These are phyloP conservation scores for Scomber japonicus DNA, from an alignment of 2,113 vertebrate species.

Conservation along the genomic window DNA sequence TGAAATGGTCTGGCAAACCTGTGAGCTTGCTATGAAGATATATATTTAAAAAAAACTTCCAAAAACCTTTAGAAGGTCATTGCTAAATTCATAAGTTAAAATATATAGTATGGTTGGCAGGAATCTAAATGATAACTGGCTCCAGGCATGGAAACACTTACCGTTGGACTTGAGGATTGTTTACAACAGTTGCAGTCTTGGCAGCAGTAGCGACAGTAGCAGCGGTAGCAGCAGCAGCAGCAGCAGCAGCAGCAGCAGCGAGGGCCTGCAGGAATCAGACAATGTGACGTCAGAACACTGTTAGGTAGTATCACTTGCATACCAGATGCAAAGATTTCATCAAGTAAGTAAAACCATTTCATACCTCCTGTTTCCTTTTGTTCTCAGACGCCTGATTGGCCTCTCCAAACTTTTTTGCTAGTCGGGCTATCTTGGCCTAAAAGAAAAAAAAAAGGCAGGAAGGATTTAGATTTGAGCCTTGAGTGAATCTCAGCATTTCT, in stretches of 20 bases:
- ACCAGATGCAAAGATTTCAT: not conserved
- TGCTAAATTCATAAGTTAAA: not conserved
- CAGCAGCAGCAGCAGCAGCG: conserved; percentile 42
- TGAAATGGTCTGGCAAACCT: conserved; percentile 11
- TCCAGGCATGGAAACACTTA: conserved; percentile 53
- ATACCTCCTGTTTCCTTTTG: conserved; percentile 93
- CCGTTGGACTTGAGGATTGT: conserved; percentile 73
- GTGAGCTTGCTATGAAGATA: conserved; percentile 26
- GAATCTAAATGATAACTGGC: not conserved
- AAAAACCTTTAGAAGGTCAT: conserved; percentile 1
- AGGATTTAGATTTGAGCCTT: not conserved
- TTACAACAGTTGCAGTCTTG: conserved; percentile 63
- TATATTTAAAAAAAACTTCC: not conserved
- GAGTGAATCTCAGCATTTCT: not conserved
- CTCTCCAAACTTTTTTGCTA: conserved; percentile 96
- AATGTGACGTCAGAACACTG: conserved; percentile 8
- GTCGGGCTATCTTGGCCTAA: conserved; percentile 93
- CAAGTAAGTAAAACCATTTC: not conserved
- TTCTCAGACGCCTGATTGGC: conserved; percentile 91
- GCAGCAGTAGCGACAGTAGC: conserved; percentile 48
- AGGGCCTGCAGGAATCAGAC: conserved; percentile 58
- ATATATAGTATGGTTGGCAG: not conserved
- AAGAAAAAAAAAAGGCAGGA: conserved; percentile 17
- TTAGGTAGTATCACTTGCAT: not conserved
- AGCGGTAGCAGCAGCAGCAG: not conserved